phyloP scores from a whole-genome alignment of 2,113 vertebrate genomes.

The Sinocyclocheilus anophthalmus region DNA sequence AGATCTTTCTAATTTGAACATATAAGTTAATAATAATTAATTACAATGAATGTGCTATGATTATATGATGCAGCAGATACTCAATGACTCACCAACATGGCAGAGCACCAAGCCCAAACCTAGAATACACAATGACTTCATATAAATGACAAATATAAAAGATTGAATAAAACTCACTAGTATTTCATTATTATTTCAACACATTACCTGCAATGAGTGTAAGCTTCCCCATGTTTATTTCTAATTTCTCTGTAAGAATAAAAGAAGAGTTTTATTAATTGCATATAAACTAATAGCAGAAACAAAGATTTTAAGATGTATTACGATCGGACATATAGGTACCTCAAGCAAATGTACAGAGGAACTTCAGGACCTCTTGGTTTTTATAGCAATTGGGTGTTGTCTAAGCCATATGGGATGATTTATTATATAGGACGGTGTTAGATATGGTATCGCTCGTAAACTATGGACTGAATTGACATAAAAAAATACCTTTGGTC shows the following conservation, averaged over 20 bases:
- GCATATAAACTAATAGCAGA: background rate
- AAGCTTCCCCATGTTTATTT: slow-evolving; percentile 49
- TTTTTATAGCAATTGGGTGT: slow-evolving; percentile 35
- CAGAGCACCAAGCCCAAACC: slow-evolving; percentile 73
- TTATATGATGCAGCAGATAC: background rate
- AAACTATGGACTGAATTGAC: slow-evolving; percentile 44
- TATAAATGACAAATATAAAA: slow-evolving; percentile 7
- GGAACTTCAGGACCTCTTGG: background rate
- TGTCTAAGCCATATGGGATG: background rate
- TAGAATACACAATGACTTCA: slow-evolving; percentile 45
- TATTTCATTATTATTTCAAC: background rate
- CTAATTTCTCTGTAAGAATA: background rate
- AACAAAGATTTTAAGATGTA: background rate
- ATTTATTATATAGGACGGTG: slow-evolving; percentile 33
- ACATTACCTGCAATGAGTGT: slow-evolving; percentile 52
- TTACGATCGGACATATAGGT: background rate
- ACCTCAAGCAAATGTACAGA: slow-evolving; percentile 11
- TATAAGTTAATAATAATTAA: background rate
- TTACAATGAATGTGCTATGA: background rate
- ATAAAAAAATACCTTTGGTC: slow-evolving; percentile 34
- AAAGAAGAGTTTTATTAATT: slow-evolving; percentile 19
- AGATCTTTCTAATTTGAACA: background rate
- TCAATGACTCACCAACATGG: slow-evolving; percentile 71
- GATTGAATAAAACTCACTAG: background rate
- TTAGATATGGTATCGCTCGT: slow-evolving; percentile 55